Evolutionary conservation across 2,888 invertebrate genomes (phyloP), one percentile per base, ranked within the genome.

Genomic region (Sminthurinus aureus): DNA sequence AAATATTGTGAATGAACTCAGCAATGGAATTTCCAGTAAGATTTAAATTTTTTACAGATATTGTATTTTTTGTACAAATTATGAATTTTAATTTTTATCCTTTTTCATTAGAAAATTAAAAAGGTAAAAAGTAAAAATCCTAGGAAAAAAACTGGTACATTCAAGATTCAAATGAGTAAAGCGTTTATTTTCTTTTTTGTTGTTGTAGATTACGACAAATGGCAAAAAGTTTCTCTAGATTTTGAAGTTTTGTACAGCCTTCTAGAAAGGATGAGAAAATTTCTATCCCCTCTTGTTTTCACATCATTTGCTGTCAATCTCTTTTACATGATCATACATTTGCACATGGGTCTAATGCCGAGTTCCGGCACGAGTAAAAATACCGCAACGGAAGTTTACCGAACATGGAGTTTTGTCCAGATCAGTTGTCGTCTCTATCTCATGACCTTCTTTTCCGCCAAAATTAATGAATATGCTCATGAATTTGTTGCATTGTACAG

Each of bases 281-380:
- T 83, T 71, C 73, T 83, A 9, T 83, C 83, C 6, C 83, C 83
- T 9, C 20, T 83, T 12, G 58, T 83, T 6, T 83, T 83, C 26
- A 8, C 50, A 4, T 83, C 79, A 13, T 83, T 79, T 69, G 66
- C 64, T 0, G 58, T 73, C 12, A 83, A 83, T 20, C 64, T 83
- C n/a, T 83, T 83, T 73, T 83, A 79, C 26, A 52, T 83, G 8
- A 83, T 78, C n/a, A n/a, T 83, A 8, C 83, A 83, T 78, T 69
- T 83, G n/a, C 83, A 83, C 58, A 78, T 79, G 79, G 82, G 82
- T 4, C 67, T 82, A 51, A 78, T 71, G 8, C 78, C 79, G 6
- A 15, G 24, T 3, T 1, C 20, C 11, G 15, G 13, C 12, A 66
- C 67, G 11, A 22, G 52, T 0, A 22, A 38, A 15, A 50, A 3